Conservation (phyloP, 2,797 vertebrate genomes). For the Hypotaenidia okinawae region DNA sequence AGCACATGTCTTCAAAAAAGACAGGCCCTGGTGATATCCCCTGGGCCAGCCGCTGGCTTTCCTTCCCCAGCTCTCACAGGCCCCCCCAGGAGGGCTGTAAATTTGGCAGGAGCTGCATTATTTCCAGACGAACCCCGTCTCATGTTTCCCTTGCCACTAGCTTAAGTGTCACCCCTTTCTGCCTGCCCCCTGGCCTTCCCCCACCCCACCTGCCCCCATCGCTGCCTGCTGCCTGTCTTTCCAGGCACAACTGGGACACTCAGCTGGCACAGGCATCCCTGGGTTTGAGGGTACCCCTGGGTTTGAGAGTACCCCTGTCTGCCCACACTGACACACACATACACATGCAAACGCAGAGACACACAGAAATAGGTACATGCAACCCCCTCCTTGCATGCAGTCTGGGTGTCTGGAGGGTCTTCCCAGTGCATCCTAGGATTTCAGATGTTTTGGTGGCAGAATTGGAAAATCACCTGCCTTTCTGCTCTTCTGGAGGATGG, state of each 20-base stretch:
- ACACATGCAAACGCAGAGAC: accelerated
- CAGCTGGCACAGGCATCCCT: accelerated
- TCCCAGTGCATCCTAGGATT: no score
- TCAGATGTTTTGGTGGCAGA: background rate
- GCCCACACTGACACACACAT: background rate
- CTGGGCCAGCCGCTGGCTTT: background rate
- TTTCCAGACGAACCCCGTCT: constrained; percentile 38
- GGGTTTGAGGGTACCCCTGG: background rate
- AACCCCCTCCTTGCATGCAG: accelerated
- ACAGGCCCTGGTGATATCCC: background rate
- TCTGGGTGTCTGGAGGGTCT: background rate
- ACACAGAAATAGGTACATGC: accelerated
- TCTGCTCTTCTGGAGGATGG: background rate
- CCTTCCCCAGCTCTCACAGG: background rate
- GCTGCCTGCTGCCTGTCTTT: background rate
- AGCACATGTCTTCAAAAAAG: constrained; percentile 55
- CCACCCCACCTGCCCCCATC: accelerated
- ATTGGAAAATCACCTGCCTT: background rate
- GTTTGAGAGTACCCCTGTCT: accelerated
- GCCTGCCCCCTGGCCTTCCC: background rate
- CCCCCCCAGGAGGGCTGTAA: background rate
- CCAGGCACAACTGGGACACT: accelerated
- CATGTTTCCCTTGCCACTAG: background rate
- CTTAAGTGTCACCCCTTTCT: constrained; percentile 21
- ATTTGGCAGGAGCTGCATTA: constrained; percentile 34